These are phyloP conservation scores for Zapus hudsonius DNA, from an alignment of 2,113 vertebrate species.

Conservation along the genomic window DNA sequence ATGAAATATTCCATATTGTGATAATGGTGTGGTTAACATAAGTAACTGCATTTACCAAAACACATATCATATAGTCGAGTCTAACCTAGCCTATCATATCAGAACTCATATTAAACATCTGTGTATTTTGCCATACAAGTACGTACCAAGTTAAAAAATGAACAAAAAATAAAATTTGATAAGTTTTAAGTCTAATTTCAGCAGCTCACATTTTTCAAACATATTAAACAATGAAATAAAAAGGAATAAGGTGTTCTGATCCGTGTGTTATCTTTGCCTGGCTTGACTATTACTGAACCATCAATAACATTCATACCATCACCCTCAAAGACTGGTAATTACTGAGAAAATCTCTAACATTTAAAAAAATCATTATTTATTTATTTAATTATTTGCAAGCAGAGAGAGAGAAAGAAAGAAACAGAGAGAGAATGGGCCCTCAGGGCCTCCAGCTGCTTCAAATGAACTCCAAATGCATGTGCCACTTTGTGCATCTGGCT, in stretches of 20 bases:
- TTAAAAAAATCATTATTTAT: no score
- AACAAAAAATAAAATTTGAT: not conserved
- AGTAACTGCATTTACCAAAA: not conserved
- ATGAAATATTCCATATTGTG: not conserved
- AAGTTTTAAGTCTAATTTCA: not conserved
- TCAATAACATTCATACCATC: not conserved
- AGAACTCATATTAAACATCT: not conserved
- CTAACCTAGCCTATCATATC: no score
- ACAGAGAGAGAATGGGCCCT: no score
- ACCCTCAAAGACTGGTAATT: not conserved
- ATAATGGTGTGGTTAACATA: not conserved
- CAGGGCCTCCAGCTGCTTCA: no score
- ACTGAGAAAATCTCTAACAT: not conserved
- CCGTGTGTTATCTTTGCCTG: not conserved
- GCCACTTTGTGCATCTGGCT: no score
- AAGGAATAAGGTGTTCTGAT: not conserved
- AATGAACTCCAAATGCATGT: no score
- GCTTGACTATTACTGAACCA: not conserved
- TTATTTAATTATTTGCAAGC: no score
- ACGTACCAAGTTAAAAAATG: not conserved
- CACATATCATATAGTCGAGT: not conserved
- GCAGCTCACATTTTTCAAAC: slow-evolving; percentile 3
- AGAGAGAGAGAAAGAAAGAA: no score
- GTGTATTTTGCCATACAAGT: not conserved
- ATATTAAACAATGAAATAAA: not conserved